Base-by-base conservation (phyloP, 2,797 vertebrate genomes). In the Parotocinclus haroldoi region DNA sequence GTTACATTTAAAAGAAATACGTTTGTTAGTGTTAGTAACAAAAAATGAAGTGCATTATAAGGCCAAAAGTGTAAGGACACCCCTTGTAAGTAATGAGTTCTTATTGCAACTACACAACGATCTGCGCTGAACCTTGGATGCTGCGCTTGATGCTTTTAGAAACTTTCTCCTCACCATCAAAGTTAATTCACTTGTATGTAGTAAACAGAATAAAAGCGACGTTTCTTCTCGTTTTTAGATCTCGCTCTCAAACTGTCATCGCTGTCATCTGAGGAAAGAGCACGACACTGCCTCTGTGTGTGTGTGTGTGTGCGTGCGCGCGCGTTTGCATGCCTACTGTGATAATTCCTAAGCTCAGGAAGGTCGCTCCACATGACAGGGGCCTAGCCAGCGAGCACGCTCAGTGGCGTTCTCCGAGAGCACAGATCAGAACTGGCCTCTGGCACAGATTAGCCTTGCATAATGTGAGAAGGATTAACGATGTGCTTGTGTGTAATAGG, bases 261-360 rank as follows among this genome's bases (percentile, higher is more conserved):
- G n/a, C 42, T 51, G 58, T 62, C 46, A 46, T 62, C 53, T 53
- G 10, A 19, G 46, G 1, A 12, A 54, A 38, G 39, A 61, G 45
- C 19, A 7, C 52, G 45, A 58, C 67, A 56, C 64, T 45, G 17
- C 44, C 37, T 63, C 49, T 16, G 9, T 66, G 12, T 67, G 18
- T 18, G 42, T 61, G 13, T 71, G 51, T 46, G 38, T 37, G 49
- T 14, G 10, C 40, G 54, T 27, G 18, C n/a, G 42, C 57, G 13
- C 67, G 51, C 40, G 38, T 37, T 42, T 14, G 10, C 40, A 50
- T 27, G 58, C 63, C 53, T 58, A 63, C 69, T 76, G 69, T 40
- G 75, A 72, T 80, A 55, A 77, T 78, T 75, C 72, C 56, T 45
- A 49, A 74, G 67, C 68, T 66, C 66, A 64, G 39, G 58, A 77